These are phyloP conservation scores for Bubo scandiacus DNA, from an alignment of 2,113 vertebrate species.

Conservation along the genomic window DNA sequence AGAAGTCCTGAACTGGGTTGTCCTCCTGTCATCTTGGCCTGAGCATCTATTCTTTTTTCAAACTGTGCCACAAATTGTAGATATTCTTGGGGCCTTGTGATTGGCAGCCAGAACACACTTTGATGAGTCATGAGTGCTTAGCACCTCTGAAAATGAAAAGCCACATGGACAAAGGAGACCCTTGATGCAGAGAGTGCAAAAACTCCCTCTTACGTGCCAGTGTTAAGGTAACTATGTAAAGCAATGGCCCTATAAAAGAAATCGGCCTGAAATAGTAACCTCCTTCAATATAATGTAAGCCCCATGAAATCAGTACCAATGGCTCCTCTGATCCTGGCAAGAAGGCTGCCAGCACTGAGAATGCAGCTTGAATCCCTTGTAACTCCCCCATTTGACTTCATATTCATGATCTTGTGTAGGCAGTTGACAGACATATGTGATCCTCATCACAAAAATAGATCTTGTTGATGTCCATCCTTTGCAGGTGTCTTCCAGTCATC, in stretches of 20 bases:
- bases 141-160: conserved; percentile 8
- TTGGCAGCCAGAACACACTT: background rate
- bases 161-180: background rate
- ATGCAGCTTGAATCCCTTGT: background rate
- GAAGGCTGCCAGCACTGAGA: background rate
- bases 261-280: conserved; percentile 28
- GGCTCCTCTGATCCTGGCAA: conserved; percentile 1
- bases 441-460: background rate
- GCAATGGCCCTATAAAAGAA: background rate
- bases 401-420: background rate
- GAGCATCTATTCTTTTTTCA: background rate
- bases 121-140: background rate
- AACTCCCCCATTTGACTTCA: conserved; percentile 11
- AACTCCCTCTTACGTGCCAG: background rate
- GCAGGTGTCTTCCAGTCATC: background rate
- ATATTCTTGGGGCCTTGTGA: background rate
- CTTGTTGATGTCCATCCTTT: background rate
- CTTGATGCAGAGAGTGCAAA: background rate
- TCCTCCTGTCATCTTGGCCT: background rate
- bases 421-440: background rate
- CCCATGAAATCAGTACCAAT: conserved; percentile 6
- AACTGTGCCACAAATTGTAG: background rate
- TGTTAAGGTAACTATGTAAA: background rate
- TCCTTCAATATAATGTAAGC: conserved; percentile 10
- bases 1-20: background rate